Conservation (phyloP, 2,797 vertebrate species). For the Centropyge bicolor region DNA sequence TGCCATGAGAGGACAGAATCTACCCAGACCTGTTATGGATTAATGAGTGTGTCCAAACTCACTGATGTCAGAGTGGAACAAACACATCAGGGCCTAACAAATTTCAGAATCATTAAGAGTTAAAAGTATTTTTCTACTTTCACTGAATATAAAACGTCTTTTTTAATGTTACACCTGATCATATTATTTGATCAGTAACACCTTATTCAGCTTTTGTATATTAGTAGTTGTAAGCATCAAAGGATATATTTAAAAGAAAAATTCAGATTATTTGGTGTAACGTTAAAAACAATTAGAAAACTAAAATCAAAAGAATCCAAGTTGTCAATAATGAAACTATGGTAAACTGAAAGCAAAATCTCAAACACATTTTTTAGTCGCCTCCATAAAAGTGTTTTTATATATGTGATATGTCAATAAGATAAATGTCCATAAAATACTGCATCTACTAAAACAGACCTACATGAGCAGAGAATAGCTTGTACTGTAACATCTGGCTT, state of each 20-base stretch:
- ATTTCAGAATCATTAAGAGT: too few relatives aligned
- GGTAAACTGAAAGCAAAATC: neutral
- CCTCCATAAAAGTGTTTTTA: neutral
- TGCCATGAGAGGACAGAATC: slow-evolving; percentile 11
- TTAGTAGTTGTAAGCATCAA: too few relatives aligned
- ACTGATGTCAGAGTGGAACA: neutral
- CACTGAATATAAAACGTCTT: fast-evolving
- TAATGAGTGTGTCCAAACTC: neutral
- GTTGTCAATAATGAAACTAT: neutral
- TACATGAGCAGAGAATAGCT: neutral
- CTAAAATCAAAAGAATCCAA: neutral
- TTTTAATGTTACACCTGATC: neutral
- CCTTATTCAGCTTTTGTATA: neutral
- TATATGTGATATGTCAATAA: neutral
- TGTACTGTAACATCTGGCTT: neutral
- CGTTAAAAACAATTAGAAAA: neutral
- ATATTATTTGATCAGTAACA: neutral
- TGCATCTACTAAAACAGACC: neutral
- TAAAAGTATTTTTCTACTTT: neutral
- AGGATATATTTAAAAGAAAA: neutral
- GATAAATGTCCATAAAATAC: neutral
- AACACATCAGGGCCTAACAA: neutral
- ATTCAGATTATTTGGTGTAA: neutral
- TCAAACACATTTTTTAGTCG: neutral
- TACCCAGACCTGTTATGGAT: slow-evolving; percentile 31